Base-by-base conservation (phyloP, 2,113 vertebrate genomes). In the Pipra filicauda region DNA sequence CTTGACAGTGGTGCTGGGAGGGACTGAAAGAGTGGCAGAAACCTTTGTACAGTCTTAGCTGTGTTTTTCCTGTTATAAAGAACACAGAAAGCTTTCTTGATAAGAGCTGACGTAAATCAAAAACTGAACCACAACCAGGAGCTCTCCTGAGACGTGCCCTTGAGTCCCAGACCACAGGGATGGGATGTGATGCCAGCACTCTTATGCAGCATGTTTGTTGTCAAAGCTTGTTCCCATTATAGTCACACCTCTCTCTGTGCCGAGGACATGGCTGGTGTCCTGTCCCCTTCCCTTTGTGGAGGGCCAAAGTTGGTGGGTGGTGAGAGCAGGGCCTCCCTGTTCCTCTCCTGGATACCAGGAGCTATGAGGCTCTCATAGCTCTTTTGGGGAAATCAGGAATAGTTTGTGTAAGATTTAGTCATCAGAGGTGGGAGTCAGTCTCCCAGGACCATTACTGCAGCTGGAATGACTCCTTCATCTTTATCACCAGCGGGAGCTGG, bases 1-100 rank as follows among this genome's bases (percentile, higher is more conserved):
- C 73, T 41, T 0, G 0, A 0, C 0, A 0, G 52, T 2, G 2
- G 9, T 86, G 31, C 44, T 81, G 39, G 77, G 64, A 89, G 64
- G 54, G 64, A 52, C 48, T 69, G 26, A 54, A 81, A 83, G 44
- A 75, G 23, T 2, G 0, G 15, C 31, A 84, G 59, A 77, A 95
- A 86, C 49, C 59, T 93, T 86, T 66, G 69, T 33, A 52, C 2
- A 0, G 46, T 39, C 73, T 44, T 35, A 52, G 64, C 46, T 91
- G 23, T 62, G 58, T 82, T 67, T 49, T 54, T 19, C 27, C 48
- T 6, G 0, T 26, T 37, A n/a, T 16, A 78, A 81, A 66, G 46
- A 89, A 19, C 46, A 37, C 43, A 65, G 58, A 41, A 81, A 87
- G 15, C 7, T 65, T 78, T 72, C 62, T 79, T 65, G 58, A 52